Base-by-base conservation (phyloP, 2,888 invertebrate genomes). In the Acrobasis consociella region DNA sequence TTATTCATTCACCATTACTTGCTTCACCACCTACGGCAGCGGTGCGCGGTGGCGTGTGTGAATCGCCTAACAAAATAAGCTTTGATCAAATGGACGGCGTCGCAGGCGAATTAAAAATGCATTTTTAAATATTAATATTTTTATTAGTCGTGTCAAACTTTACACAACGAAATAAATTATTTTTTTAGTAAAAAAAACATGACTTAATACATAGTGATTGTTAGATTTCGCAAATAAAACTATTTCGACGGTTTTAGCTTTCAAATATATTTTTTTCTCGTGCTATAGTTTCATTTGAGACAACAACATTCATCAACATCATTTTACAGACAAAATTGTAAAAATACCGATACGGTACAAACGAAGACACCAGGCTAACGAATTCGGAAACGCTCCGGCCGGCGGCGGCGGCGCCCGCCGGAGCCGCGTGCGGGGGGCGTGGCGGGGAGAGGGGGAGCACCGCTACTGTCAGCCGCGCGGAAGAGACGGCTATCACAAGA, bases 111-210 rank as follows among this genome's bases (percentile, higher is more conserved):
- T 5, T 10, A 10, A 42, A 42, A 42, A 42, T 42, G 9, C 42
- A 42, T 42, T 42, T 42, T 42, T 39, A 55, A 49, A 55, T 22
- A 62, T 38, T 69, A 42, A 65, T 68, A 69, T 76, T 69, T 81
- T 86, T 83, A 85, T 84, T 86, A 80, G 80, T 83, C 74, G 78
- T 83, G 85, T 84, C 77, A 84, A 83, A 85, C 81, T 74, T 78
- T 81, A 81, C 77, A 76, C 79, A 81, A 83, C 83, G 71, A 83
- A 82, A 78, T 74, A 84, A 78, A 77, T 78, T 52, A 61, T 53
- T 22, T 55, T n/a, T 55, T 55, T 16, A 55, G 31, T 61, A 61
- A 49, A 61, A 56, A 61, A 55, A 55, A 22, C 22, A 56, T 42
- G 22, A 53, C 52, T 52, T 22, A 61, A 17, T 52, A 11, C 15